Percentiles rank a stretch among this genome's conserved stretches.
These are phyloP conservation scores for Paramuricea clavata DNA, from an alignment of 92 coral and sea anemone species.

Conservation along the genomic window DNA sequence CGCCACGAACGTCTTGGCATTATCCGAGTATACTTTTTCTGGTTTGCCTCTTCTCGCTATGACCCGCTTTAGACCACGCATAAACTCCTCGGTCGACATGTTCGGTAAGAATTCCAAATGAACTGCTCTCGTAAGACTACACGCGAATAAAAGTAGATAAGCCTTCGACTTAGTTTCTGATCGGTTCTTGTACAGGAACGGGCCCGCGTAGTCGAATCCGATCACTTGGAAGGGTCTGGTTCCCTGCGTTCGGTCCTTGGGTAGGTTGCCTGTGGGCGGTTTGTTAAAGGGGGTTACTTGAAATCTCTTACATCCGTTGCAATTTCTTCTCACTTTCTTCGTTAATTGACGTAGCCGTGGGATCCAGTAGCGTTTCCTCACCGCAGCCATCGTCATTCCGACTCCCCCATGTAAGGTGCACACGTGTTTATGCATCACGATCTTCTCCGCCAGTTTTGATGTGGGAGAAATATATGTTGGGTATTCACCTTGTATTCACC, in stretches of 20 bases:
- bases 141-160: not conserved
- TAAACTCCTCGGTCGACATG: constrained; percentile 21
- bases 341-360: constrained; percentile 20
- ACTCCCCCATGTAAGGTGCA: constrained; percentile 1
- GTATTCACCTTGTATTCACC: not conserved
- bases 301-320: not conserved
- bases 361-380: constrained; percentile 8
- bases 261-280: not conserved
- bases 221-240: not conserved
- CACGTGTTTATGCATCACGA: constrained; percentile 4
- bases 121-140: not conserved
- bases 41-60: constrained; percentile 13
- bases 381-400: not conserved
- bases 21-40: not conserved
- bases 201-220: constrained; percentile 46
- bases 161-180: constrained; percentile 1
- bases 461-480: not conserved
- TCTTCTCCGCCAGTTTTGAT: not conserved
- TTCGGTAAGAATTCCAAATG: constrained; percentile 40
- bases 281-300: not conserved
- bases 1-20: constrained; percentile 5
- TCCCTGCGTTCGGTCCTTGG: not conserved
- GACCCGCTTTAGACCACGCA: not conserved
- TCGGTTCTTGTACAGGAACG: constrained; percentile 28
- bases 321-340: constrained; percentile 1